Base-by-base conservation (phyloP, 2,888 invertebrate species). In the Orchesellides sinensis region DNA sequence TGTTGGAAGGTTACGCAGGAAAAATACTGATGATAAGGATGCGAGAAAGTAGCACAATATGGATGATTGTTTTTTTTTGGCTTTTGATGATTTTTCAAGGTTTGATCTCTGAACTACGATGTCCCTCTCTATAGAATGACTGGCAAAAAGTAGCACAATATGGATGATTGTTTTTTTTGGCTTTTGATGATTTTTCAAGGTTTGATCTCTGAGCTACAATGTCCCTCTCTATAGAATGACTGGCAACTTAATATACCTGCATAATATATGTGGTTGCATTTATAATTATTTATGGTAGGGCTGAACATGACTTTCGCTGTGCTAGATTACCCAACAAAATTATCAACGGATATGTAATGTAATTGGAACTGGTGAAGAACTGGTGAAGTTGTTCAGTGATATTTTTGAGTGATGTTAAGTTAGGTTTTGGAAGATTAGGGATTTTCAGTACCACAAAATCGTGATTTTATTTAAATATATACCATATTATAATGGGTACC, bases 61-160 rank as follows among this genome's bases (percentile, higher is more conserved):
- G 78, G 69, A 59, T 49, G 68, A 45, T 68, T 68, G 68, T 68
- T 54, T 75, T 45, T 69, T 21, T 32, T 45, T 40, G 49, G 25
- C 19, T 27, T 23, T 32, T 32, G 49, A 56, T 56, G 59, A 66
- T 66, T 65, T 47, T 65, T 17, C 61, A 27, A 23, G 79, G 47
- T 63, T 59, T 80, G 80, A 80, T 80, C 80, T 80, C 80, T 69
- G 47, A 63, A 68, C 21, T 61, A 61, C 29, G 17, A 61, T 61
- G 68, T 68, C 47, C 75, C 68, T 68, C 56, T 25, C 25, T 27
- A 3, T 54, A 52, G 14, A 35, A 32, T 29, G 8, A 35, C n/a
- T n/a, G n/a, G n/a, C n/a, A 45, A 10, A 14, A 73, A 29, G 59
- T 56, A 69, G 49, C 59, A 61, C n/a, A n/a, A 8, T 29, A 61